Base-by-base conservation (phyloP, 2,113 vertebrate species). In the Corapipo altera region DNA sequence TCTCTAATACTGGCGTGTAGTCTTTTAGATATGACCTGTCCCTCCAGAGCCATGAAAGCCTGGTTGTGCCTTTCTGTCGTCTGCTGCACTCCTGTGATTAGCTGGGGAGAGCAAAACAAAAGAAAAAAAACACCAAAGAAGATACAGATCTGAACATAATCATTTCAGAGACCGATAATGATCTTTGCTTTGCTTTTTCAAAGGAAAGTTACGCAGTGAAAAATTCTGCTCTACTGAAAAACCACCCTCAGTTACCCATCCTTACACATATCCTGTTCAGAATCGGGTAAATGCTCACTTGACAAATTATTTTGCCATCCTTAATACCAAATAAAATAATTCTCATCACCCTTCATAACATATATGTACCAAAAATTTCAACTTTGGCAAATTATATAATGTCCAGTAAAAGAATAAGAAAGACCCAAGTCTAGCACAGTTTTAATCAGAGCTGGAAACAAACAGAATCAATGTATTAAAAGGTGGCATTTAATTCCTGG, bases 21-120 rank as follows among this genome's bases (percentile, higher is more conserved):
- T 70, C 98, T 98, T 96, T 99, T 99, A 76, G 99, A 98, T 72
- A 99, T 99, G 71, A 99, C 98, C 79, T 99, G 99, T 37, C 99
- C 99, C 95, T 99, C 99, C 35, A 99, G 98, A 30, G 99, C 99
- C 99, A 99, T 98, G 97, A 99, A 99, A 55, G 99, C 99, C 97
- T 99, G 99, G 95, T 99, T 99, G 96, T 99, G 99, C 76, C 99
- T 98, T 97, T 99, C 99, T 1, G 99, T 99, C 1, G 98, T 99
- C 98, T 99, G 99, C 95, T 99, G 99, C 77, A 99, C 98, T 19
- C 99, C 99, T 18, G 99, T 99, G 92, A 99, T 99, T 79, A 99
- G 98, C 99, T 99, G 95, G 33, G 93, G 70, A 79, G 69, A 97
- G 91, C 72, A 93, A 92, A 97, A 91, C 69, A 82, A 44, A 81